A percentile compares a stretch with the other conserved stretches of the same genome.
phyloP scores from a whole-genome alignment of 2,888 invertebrate species.

The Archips crataeganus region DNA sequence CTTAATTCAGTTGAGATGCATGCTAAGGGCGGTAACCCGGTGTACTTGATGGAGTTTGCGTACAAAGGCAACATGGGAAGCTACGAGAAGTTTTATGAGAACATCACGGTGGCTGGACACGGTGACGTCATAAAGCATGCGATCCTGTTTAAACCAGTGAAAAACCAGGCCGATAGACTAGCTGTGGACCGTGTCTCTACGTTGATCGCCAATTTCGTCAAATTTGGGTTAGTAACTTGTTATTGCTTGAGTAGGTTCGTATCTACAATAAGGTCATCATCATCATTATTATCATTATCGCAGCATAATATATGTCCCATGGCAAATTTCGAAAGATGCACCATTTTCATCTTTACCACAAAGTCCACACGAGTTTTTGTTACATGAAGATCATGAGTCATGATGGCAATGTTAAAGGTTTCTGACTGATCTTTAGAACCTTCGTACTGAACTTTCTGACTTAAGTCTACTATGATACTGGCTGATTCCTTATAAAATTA shows the following conservation, averaged over 20 bases:
- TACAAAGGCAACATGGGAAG: slow-evolving; percentile 53
- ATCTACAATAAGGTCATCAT: no score
- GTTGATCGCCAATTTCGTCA: slow-evolving; percentile 53
- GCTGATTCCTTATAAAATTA: no score
- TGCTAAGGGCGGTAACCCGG: slow-evolving; percentile 45
- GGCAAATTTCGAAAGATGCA: no score
- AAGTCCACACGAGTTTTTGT: no score
- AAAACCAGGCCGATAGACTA: slow-evolving; percentile 44
- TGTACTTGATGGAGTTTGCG: slow-evolving; percentile 57
- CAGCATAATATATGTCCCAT: no score
- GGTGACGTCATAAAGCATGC: slow-evolving; percentile 53
- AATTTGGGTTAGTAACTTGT: slow-evolving; percentile 55
- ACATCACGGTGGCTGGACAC: slow-evolving; percentile 52
- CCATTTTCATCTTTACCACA: no score
- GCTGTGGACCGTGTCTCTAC: slow-evolving; percentile 50
- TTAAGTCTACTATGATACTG: no score
- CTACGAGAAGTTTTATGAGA: slow-evolving; percentile 48
- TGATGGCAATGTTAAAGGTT: no score
- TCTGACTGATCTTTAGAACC: no score
- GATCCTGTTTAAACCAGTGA: slow-evolving; percentile 47
- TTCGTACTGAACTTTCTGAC: no score
- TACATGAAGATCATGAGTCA: no score
- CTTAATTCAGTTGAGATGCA: slow-evolving; percentile 51
- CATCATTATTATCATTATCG: no score
- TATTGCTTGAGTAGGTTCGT: neutral